phyloP scores from a whole-genome alignment of 1,140 invertebrate species.

The Scaptomyza graminum region DNA sequence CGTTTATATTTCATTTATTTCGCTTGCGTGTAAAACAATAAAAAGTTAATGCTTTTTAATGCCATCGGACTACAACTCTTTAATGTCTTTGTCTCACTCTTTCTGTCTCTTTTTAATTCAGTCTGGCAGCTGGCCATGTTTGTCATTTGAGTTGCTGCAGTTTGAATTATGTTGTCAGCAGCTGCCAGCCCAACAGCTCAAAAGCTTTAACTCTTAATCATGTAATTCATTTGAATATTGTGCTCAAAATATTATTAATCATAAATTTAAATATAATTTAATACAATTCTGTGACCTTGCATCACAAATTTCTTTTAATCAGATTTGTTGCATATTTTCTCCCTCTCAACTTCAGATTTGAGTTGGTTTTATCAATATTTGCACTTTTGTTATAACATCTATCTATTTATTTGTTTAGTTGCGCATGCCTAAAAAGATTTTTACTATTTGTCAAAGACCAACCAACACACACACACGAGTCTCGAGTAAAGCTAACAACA shows the following conservation, averaged over 20 bases:
- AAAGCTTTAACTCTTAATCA: slow-evolving; percentile 31
- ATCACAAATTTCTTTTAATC: background rate
- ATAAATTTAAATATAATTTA: background rate
- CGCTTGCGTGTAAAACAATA: slow-evolving; percentile 59
- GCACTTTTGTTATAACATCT: slow-evolving; percentile 6
- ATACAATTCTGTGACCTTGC: slow-evolving; percentile 24
- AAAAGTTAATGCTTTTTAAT: slow-evolving; percentile 64
- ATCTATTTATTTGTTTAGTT: slow-evolving; percentile 1
- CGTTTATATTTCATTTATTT: slow-evolving; percentile 53
- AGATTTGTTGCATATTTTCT: background rate
- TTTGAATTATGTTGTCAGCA: slow-evolving; percentile 74
- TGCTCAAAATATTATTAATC: background rate
- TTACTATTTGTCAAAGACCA: slow-evolving; percentile 20
- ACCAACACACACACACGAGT: slow-evolving; percentile 11
- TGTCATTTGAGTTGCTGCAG: slow-evolving; percentile 17
- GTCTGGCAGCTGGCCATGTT: slow-evolving; percentile 45
- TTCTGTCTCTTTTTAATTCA: too few species aligned
- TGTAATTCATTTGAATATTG: slow-evolving; percentile 6
- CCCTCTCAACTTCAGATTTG: too few species aligned
- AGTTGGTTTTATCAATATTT: too few species aligned
- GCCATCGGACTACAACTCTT: slow-evolving; percentile 66
- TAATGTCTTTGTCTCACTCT: slow-evolving; percentile 47
- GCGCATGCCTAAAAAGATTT: slow-evolving; percentile 28
- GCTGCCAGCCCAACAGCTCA: slow-evolving; percentile 39
- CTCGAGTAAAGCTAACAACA: slow-evolving; percentile 44